Percentiles rank a stretch among this genome's conserved stretches.
Evolutionary conservation across 2,888 invertebrate genomes (phyloP).

Genomic region (Hydraecia micacea): DNA sequence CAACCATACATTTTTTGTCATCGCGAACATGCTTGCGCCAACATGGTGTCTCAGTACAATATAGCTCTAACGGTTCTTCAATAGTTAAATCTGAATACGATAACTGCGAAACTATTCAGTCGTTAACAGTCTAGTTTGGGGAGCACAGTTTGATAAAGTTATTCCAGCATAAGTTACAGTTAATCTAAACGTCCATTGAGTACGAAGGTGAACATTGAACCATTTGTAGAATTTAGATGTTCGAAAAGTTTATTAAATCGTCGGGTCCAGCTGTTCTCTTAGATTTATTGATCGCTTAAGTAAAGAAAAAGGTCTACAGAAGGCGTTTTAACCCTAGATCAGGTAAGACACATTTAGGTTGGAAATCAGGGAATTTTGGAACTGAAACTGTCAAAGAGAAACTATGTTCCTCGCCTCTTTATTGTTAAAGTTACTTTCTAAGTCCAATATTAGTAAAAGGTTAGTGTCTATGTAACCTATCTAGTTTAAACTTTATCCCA

Average conservation of each 20-base stretch:
- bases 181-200: constrained; percentile 18
- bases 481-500: constrained; percentile 13
- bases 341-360: constrained; percentile 22
- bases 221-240: constrained; percentile 38
- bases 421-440: background rate
- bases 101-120: constrained; percentile 23
- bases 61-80: background rate
- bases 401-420: background rate
- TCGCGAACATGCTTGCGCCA: background rate
- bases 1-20: background rate
- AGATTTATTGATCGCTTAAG: constrained; percentile 38
- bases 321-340: constrained; percentile 31
- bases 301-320: constrained; percentile 28
- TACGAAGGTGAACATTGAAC: constrained; percentile 22
- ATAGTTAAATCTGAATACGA: constrained; percentile 28
- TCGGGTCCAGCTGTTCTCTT: constrained; percentile 36
- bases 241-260: constrained; percentile 41
- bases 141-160: constrained; percentile 41
- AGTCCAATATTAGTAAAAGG: background rate
- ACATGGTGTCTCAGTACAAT: background rate
- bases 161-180: constrained; percentile 27
- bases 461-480: background rate
- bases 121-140: constrained; percentile 7
- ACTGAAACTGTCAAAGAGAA: background rate
- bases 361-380: background rate